Conservation (phyloP, 2,797 vertebrate genomes). For the Eleutherodactylus coqui region DNA sequence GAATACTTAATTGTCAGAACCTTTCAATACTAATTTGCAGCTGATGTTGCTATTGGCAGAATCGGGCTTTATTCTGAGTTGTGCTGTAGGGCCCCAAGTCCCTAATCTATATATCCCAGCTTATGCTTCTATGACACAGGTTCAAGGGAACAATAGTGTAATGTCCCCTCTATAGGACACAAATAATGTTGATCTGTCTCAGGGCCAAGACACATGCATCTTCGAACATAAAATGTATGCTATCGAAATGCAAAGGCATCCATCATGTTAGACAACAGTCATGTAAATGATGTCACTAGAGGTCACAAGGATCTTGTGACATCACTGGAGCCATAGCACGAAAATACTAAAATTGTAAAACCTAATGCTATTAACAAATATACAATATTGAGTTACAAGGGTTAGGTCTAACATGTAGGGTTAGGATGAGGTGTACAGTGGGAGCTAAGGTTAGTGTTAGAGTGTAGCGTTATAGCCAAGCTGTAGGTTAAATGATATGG, state of each 20-base stretch:
- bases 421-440: neutral
- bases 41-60: neutral
- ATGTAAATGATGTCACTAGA: neutral
- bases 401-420: neutral
- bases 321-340: neutral
- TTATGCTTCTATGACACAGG: neutral
- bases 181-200: neutral
- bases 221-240: neutral
- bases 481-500: too few relatives aligned
- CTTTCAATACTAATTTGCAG: neutral
- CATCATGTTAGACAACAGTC: neutral
- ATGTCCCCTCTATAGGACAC: neutral
- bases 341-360: neutral
- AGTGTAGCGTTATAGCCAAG: neutral
- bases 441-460: neutral
- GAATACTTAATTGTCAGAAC: neutral
- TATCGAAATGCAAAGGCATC: neutral
- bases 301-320: neutral
- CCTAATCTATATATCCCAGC: neutral
- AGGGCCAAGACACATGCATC: neutral
- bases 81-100: neutral
- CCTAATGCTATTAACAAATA: neutral
- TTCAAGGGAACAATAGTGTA: neutral
- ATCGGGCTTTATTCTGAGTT: too few relatives aligned
- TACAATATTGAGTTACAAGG: neutral